Evolutionary conservation across 2,888 invertebrate species (phyloP).

Genomic region (Zaprionus lineosus): DNA sequence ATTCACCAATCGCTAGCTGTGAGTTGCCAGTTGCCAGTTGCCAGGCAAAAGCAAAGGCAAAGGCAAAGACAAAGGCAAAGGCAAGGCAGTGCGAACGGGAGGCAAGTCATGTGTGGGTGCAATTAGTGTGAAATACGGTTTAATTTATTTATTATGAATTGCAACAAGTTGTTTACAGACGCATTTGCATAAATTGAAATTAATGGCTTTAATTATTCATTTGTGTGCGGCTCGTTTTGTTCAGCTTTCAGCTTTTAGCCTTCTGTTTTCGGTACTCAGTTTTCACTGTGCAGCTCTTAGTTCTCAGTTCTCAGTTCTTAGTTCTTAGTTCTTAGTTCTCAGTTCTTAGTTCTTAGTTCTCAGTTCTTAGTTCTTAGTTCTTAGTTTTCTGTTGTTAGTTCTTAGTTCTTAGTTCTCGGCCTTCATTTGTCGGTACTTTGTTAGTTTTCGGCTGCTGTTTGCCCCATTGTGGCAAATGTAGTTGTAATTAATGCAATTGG

Average conservation of each 20-base stretch:
- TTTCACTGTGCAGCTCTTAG: no score
- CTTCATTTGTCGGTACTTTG: no score
- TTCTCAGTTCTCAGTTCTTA: conserved; percentile 6
- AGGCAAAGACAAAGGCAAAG: conserved; percentile 1
- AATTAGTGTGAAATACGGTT: conserved; percentile 78
- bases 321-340: conserved; percentile 11
- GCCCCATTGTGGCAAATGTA: conserved; percentile 44
- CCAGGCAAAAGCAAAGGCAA: neutral
- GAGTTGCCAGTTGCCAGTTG: no score
- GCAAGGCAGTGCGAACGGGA: neutral
- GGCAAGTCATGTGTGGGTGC: conserved; percentile 58
- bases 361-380: no score
- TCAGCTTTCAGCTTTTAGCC: conserved; percentile 5
- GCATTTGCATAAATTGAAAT: conserved; percentile 78
- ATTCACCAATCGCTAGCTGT: no score
- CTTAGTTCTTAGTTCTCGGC: conserved; percentile 8
- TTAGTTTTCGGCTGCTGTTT: neutral
- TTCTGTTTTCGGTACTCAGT: conserved; percentile 9
- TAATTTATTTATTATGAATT: conserved; percentile 79
- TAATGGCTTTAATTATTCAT: conserved; percentile 78
- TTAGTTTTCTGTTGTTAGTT: conserved; percentile 5
- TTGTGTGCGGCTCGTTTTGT: conserved; percentile 36
- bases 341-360: no score
- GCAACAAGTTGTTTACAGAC: conserved; percentile 79
- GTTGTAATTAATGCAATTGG: conserved; percentile 68